Evolutionary conservation across 2,888 invertebrate species (phyloP), one percentile per base, ranked within the genome.

Genomic region (Harpalus rufipes): DNA sequence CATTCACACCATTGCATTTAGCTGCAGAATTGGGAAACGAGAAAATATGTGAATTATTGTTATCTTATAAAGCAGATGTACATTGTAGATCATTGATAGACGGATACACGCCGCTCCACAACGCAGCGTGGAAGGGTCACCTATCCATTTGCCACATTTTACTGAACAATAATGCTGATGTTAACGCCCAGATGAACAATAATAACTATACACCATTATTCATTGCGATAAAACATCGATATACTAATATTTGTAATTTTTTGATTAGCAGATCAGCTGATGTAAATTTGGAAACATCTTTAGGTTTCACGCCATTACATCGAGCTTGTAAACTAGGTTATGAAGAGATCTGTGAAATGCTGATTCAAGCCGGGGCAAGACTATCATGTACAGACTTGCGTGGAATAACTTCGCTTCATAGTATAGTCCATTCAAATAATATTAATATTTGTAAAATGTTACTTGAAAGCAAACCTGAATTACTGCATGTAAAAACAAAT

Each of bases 1-100:
- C 10, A 21, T 63, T 21, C 12, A 18, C 63, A 8, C 63, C 63
- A 3, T 21, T 63, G 10, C 63, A 63, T 25, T 21, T 63, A 63
- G 63, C 63, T 10, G 63, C 63, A 21, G 63, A 63, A 63, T 12
- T 63, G 12, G 63, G 63, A 21, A 25, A 63, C 12, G 63, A 63
- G 18, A 21, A 18, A 8, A 8, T 63, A 12, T 63, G 63, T 25
- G 63, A 63, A 18, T 12, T 63, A 63, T 21, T 63, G 8, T 21
- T 63, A 12, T 12, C 21, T 4, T 21, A 63, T 5, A 63, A 63
- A 25, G 63, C 63, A 1, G 21, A 63, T 63, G 63, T 63, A 1
- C 16, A 63, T 3, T 63, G 7, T 21, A 63, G 25, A 18, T 25
- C 63, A 7, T 8, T 12, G 12, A 21, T 21, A 3, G 63, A 63